A percentile compares a stretch with the other conserved stretches of the same genome.
phyloP scores from a whole-genome alignment of 2,113 vertebrate species.

The Tonatia bakeri region DNA sequence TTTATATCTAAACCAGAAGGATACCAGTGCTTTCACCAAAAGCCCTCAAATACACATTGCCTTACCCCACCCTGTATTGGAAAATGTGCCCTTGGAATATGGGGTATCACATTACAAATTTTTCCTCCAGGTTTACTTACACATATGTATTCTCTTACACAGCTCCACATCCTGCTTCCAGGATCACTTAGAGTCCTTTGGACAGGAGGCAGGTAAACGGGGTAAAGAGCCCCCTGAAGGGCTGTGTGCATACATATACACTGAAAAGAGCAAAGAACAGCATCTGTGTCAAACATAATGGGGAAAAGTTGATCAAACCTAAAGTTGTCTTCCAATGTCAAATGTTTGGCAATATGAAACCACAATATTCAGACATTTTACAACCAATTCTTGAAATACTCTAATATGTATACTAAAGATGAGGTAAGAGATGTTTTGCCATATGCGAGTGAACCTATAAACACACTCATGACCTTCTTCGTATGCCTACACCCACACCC shows the following conservation, averaged over 20 bases:
- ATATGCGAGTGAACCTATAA: neutral
- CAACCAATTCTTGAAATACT: neutral
- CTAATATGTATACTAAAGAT: neutral
- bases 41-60: neutral
- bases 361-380: neutral
- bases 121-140: neutral
- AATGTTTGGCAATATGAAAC: neutral
- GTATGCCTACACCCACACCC: neutral
- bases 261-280: neutral
- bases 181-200: neutral
- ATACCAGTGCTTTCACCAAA: neutral
- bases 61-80: neutral
- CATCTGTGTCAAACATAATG: neutral
- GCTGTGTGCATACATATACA: neutral
- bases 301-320: neutral
- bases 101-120: rapidly evolving
- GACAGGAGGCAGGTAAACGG: neutral
- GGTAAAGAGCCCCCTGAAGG: neutral
- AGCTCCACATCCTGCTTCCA: neutral
- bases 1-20: neutral
- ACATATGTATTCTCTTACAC: neutral
- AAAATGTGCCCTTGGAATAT: neutral
- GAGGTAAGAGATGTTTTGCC: neutral
- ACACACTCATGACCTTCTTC: neutral
- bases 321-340: neutral